Conservation (phyloP, 2,797 vertebrate genomes). For the Gallirallus australis region DNA sequence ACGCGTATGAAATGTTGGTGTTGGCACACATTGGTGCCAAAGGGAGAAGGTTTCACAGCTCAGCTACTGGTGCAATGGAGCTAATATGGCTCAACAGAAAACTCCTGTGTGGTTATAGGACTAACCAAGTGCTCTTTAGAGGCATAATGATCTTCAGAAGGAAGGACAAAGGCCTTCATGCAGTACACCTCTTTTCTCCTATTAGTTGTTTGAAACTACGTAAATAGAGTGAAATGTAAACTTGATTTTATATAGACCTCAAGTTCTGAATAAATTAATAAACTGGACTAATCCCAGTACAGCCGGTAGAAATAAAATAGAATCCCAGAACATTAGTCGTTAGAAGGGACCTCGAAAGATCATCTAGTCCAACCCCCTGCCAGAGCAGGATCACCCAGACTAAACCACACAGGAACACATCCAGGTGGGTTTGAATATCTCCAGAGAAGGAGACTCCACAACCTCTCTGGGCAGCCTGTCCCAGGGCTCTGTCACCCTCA, state of each 20-base stretch:
- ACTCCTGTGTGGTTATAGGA: constrained; percentile 41
- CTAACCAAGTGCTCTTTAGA: constrained; percentile 5
- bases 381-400: no score
- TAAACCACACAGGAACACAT: no score
- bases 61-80: neutral
- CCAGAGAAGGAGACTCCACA: no score
- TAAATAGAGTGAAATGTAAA: neutral
- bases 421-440: no score
- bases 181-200: neutral
- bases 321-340: no score
- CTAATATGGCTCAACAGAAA: constrained; percentile 66
- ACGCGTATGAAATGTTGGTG: fast-evolving
- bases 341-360: no score
- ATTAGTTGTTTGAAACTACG: neutral
- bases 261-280: neutral
- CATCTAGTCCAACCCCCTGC: no score
- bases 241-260: neutral
- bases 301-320: neutral
- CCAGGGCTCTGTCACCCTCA: no score
- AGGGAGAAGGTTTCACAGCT: neutral
- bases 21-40: neutral
- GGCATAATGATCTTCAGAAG: neutral
- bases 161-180: neutral
- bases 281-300: neutral
- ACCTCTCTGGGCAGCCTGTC: no score